These are phyloP conservation scores for Petrophora chlorosata DNA, from an alignment of 2,888 invertebrate species.

Conservation along the genomic window DNA sequence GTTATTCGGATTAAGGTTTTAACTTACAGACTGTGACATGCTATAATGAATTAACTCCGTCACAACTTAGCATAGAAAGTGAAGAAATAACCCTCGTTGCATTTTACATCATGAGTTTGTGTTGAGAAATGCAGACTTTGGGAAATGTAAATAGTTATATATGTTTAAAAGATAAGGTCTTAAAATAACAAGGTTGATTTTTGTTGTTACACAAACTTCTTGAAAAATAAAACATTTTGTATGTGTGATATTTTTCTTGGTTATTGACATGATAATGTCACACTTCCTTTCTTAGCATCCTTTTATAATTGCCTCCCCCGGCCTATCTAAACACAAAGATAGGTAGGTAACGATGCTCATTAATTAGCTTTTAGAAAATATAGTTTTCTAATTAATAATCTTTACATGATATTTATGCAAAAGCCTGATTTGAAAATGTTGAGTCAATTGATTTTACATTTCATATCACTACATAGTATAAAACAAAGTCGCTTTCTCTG, in stretches of 20 bases:
- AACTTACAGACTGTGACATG: slow-evolving; percentile 74
- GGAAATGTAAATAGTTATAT: slow-evolving; percentile 83
- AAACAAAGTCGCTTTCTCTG: too few species aligned
- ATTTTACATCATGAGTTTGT: slow-evolving; percentile 81
- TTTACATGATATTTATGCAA: background rate
- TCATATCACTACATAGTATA: too few species aligned
- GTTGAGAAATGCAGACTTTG: slow-evolving; percentile 79
- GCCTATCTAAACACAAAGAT: background rate
- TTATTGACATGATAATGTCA: slow-evolving; percentile 52
- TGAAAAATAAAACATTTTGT: slow-evolving; percentile 83
- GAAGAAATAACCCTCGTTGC: slow-evolving; percentile 78
- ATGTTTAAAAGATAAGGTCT: slow-evolving; percentile 81
- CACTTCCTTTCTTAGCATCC: slow-evolving; percentile 16
- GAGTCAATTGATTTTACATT: too few species aligned
- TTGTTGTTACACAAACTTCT: slow-evolving; percentile 83
- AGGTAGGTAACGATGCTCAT: background rate
- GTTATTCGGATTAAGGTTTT: slow-evolving; percentile 71
- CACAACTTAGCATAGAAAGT: slow-evolving; percentile 79
- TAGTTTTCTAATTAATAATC: background rate
- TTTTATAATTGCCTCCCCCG: slow-evolving; percentile 38
- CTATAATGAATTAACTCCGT: slow-evolving; percentile 77
- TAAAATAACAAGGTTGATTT: slow-evolving; percentile 82
- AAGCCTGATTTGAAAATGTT: too few species aligned
- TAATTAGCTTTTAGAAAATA: background rate
- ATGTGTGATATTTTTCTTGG: slow-evolving; percentile 76